phyloP scores from a whole-genome alignment of 2,888 invertebrate genomes.

The Drosophila paranaensis region DNA sequence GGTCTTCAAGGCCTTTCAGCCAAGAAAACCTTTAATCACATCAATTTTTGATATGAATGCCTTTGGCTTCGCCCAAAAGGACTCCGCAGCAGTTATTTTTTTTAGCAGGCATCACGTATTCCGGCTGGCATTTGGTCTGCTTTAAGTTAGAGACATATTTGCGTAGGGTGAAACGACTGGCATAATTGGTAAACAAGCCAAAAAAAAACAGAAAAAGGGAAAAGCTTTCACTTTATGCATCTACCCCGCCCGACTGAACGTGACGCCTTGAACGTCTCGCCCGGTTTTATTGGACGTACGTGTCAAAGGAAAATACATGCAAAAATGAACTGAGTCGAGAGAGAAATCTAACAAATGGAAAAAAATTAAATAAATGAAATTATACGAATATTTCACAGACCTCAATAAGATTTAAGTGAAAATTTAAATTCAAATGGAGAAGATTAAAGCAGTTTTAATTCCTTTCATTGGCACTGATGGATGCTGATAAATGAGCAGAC shows the following conservation, averaged over 20 bases:
- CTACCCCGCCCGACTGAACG: slow-evolving; percentile 25
- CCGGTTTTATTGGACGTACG: slow-evolving; percentile 61
- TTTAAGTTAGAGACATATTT: slow-evolving; percentile 36
- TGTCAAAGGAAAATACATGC: slow-evolving; percentile 45
- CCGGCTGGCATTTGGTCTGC: slow-evolving; percentile 21
- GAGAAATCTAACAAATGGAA: slow-evolving; percentile 23
- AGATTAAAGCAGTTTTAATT: slow-evolving; percentile 28
- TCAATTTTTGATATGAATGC: neutral
- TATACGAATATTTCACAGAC: slow-evolving; percentile 25
- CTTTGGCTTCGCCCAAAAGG: neutral
- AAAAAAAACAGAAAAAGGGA: slow-evolving; percentile 23
- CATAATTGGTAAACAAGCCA: slow-evolving; percentile 27
- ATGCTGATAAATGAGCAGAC: slow-evolving; percentile 65
- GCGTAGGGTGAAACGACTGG: neutral
- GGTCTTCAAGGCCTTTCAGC: neutral
- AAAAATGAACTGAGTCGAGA: slow-evolving; percentile 27
- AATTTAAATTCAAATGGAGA: neutral
- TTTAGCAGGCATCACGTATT: slow-evolving; percentile 27
- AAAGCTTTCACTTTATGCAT: slow-evolving; percentile 26
- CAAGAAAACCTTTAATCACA: neutral
- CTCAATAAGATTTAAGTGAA: slow-evolving; percentile 2
- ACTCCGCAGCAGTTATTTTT: neutral
- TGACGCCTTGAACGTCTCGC: slow-evolving; percentile 67
- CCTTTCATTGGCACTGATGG: slow-evolving; percentile 59
- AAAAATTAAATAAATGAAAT: slow-evolving; percentile 25